These are phyloP conservation scores for Xerus rutilus DNA, from an alignment of 2,797 vertebrate species.

Conservation along the genomic window DNA sequence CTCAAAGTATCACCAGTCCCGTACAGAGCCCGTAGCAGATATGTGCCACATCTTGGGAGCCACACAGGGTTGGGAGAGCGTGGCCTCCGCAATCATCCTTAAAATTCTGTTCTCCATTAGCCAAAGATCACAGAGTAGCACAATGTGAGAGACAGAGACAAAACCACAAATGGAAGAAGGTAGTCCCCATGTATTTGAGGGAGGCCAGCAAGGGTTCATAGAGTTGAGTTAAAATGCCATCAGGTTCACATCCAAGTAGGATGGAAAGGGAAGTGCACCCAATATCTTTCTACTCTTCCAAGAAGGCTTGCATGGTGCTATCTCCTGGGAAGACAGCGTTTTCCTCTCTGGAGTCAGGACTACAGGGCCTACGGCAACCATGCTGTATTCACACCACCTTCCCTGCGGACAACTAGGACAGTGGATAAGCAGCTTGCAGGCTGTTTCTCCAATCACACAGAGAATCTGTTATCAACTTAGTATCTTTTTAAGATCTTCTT, in stretches of 20 bases:
- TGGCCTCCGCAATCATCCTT: not conserved
- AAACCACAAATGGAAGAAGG: not conserved
- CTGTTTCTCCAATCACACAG: not conserved
- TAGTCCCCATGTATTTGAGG: not conserved
- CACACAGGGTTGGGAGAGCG: not conserved
- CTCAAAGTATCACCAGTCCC: not conserved
- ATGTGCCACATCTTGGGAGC: not conserved
- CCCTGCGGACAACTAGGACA: not conserved
- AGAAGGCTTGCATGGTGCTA: not conserved
- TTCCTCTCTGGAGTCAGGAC: not conserved
- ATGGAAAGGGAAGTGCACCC: not conserved
- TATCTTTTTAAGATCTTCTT: not conserved
- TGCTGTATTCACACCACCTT: not conserved
- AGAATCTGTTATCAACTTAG: not conserved
- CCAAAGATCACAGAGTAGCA: not conserved
- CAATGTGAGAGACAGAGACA: not conserved
- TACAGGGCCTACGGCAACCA: fast-evolving
- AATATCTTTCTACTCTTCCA: not conserved
- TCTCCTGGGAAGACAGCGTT: not conserved
- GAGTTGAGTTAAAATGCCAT: not conserved
- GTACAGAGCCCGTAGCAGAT: not conserved
- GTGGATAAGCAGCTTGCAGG: not conserved
- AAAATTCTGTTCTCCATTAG: not conserved
- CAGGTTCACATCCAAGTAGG: not conserved
- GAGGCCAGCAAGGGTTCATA: not conserved